Evolutionary conservation across 1,140 invertebrate genomes (phyloP).

Genomic region (Drosophila nigrodunni): DNA sequence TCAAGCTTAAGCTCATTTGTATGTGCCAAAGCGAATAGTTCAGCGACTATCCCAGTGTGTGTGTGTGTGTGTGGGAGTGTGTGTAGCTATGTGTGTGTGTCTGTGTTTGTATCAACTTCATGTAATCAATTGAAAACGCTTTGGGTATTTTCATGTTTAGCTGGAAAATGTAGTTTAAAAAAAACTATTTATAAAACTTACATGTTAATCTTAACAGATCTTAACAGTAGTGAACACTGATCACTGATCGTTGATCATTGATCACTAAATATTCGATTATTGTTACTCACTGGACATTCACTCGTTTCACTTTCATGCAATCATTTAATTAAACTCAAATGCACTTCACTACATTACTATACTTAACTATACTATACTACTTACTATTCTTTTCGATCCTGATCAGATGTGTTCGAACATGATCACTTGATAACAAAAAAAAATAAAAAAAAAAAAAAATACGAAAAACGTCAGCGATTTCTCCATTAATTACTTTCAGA

Average conservation of each 20-base stretch:
- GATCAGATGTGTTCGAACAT: conserved; percentile 7
- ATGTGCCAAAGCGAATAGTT: conserved; percentile 5
- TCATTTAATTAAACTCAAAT: conserved; percentile 18
- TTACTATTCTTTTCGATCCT: conserved; percentile 13
- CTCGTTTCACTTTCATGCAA: not conserved
- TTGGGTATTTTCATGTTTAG: conserved; percentile 45
- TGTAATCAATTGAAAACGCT: conserved; percentile 29
- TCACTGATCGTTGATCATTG: not conserved
- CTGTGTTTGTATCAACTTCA: not conserved
- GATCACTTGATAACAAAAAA: conserved; percentile 5
- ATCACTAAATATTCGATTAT: not conserved
- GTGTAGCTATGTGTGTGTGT: not conserved
- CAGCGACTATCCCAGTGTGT: not conserved
- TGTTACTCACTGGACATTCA: not conserved
- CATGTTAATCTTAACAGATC: conserved; percentile 14
- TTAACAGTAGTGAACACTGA: not conserved
- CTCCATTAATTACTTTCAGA: conserved; percentile 11
- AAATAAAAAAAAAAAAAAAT: not conserved
- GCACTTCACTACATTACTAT: not conserved
- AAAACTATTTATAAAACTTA: conserved; percentile 41
- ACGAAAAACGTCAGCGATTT: conserved; percentile 16
- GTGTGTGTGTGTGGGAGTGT: conserved; percentile 2
- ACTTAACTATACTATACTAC: not conserved
- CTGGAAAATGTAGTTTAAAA: conserved; percentile 16
- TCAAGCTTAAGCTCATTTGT: conserved; percentile 28